These are phyloP conservation scores for Melanaphis sacchari DNA, from an alignment of 1,140 invertebrate species.

Conservation along the genomic window DNA sequence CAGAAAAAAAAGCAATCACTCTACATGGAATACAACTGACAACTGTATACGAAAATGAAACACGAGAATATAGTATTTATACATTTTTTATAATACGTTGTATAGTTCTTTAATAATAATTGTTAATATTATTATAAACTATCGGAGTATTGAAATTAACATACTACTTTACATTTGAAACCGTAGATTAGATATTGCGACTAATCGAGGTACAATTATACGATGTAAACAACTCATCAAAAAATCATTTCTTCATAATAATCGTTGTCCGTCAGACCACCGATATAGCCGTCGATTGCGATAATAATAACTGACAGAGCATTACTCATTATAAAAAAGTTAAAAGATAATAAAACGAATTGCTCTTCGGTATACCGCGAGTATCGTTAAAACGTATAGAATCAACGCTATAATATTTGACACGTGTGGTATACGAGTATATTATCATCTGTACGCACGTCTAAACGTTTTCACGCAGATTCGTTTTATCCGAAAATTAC, in stretches of 20 bases:
- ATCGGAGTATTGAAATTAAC: not conserved
- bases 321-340: not conserved
- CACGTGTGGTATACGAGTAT: too few relatives aligned
- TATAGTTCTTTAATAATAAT: not conserved
- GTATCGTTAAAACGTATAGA: not conserved
- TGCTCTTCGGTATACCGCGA: not conserved
- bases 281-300: not conserved
- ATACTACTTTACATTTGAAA: not conserved
- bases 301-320: not conserved
- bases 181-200: not conserved
- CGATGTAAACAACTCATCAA: not conserved
- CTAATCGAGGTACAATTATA: not conserved
- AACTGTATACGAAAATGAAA: not conserved
- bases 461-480: not conserved
- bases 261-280: not conserved
- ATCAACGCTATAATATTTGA: not conserved
- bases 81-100: not conserved
- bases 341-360: not conserved
- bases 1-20: not conserved
- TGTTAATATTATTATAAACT: too few relatives aligned
- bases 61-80: not conserved
- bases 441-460: not conserved
- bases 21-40: too few relatives aligned
- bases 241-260: not conserved
- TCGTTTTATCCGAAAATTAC: slow-evolving; percentile 3